Evolutionary conservation across 2,113 vertebrate genomes (phyloP), one percentile per base, ranked within the genome.

Genomic region (Podilymbus podiceps): DNA sequence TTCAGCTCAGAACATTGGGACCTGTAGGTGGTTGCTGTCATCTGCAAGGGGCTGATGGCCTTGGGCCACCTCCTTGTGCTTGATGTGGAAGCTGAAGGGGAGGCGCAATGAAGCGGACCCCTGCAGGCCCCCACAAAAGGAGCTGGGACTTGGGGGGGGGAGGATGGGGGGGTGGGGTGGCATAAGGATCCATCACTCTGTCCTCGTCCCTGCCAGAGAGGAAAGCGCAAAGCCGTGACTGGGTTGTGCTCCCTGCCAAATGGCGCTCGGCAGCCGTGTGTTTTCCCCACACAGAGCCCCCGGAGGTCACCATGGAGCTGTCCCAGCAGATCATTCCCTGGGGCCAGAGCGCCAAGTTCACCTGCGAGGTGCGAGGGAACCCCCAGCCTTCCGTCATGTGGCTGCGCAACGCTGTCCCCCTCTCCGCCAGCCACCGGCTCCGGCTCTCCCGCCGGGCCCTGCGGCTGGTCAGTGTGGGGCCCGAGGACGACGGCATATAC

Each of bases 401-500:
- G 99, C 97, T 99, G 63, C 98, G 98, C 96, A 99, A 99, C 0
- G 99, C 99, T 0, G 95, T 97, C 53, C 99, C 99, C 5, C 98
- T 99, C 5, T 55, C 96, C 1, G 96, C 98, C 24, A 99, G 98
- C 49, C 97, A 97, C 8, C 99, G 98, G 62, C 98, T 99, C 83
- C 98, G 98, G 42, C 94, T 99, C 6, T 98, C 98, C 6, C 86
- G 97, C 12, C 95, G 96, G 13, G 88, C 95, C 1, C 98, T 99
- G 88, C 98, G 98, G 0, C 97, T 99, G 80, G 94, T 97, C 85
- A 98, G 98, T 1, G 98, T 99, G 82, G 99, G 99, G 75, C 98
- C 99, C 0, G 98, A 99, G 97, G 99, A 99, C 0, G 98, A 99
- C 0, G 99, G 99, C 7, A 98, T 99, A 71, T 99, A 99, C 98